Conservation (phyloP, 2,113 vertebrate genomes). For the Thinocorus orbignyianus region DNA sequence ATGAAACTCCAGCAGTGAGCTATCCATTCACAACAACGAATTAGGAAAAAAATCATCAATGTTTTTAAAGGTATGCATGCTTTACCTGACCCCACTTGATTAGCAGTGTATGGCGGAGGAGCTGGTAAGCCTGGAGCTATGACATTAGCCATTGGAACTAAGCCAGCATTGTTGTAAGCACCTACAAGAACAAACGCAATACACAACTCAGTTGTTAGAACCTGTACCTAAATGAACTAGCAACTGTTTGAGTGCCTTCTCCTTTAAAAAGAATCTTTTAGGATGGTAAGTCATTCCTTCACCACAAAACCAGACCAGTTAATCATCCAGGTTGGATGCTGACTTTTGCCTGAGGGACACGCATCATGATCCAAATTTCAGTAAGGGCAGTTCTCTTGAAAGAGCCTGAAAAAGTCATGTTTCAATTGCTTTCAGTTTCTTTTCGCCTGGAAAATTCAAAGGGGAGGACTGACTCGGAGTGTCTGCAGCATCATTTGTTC, state of each 20-base stretch:
- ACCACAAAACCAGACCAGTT: background rate
- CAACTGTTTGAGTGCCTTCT: background rate
- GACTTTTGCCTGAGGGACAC: background rate
- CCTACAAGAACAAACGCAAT: constrained; percentile 77
- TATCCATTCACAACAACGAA: background rate
- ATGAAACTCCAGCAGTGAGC: background rate
- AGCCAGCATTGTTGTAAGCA: constrained; percentile 94
- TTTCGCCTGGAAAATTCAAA: background rate
- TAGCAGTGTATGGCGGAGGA: constrained; percentile 85
- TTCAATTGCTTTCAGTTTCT: background rate
- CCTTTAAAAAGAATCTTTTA: background rate
- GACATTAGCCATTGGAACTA: constrained; percentile 91
- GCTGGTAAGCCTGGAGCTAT: constrained; percentile 87
- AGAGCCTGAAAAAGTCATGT: background rate
- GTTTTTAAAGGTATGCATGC: background rate
- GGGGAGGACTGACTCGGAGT: background rate
- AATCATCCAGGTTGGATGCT: background rate
- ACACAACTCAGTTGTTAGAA: background rate
- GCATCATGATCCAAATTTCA: background rate
- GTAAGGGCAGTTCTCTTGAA: background rate
- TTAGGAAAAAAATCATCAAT: background rate
- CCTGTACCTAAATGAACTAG: background rate
- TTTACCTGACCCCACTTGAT: constrained; percentile 89
- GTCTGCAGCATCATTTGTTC: background rate
- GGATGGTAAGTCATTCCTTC: background rate